Conservation (phyloP, 2,113 vertebrate species). For the Carassius carassius region DNA sequence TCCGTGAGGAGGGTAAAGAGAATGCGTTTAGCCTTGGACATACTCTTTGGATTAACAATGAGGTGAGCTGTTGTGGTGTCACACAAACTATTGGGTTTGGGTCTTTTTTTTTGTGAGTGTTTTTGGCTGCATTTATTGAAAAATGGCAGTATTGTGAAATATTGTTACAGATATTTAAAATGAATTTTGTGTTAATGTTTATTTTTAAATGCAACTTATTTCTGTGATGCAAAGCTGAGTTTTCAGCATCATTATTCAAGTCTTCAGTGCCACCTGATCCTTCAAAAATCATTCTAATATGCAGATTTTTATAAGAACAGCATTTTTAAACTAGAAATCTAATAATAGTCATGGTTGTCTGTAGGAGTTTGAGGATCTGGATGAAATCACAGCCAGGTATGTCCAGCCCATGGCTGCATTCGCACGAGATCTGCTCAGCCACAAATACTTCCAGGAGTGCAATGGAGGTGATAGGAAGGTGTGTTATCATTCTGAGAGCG, state of each 20-base stretch:
- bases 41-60: slow-evolving; percentile 94
- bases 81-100: background rate
- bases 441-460: slow-evolving; percentile 97
- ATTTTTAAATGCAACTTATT: too few relatives aligned
- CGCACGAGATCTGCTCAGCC: slow-evolving; percentile 90
- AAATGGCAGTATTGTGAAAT: too few relatives aligned
- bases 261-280: too few relatives aligned
- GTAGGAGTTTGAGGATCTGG: slow-evolving; percentile 98
- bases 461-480: slow-evolving; percentile 90
- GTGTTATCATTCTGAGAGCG: background rate
- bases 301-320: background rate
- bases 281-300: too few relatives aligned
- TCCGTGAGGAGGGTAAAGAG: slow-evolving; percentile 96
- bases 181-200: too few relatives aligned
- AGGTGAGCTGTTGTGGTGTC: slow-evolving; percentile 72
- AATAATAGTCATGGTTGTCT: background rate
- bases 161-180: too few relatives aligned
- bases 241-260: too few relatives aligned
- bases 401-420: slow-evolving; percentile 98
- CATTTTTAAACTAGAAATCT: background rate
- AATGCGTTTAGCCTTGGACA: slow-evolving; percentile 98
- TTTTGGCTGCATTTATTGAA: too few relatives aligned
- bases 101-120: too few relatives aligned
- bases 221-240: too few relatives aligned
- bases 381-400: slow-evolving; percentile 96